These are phyloP conservation scores for Platerodrilus igneus DNA, from an alignment of 2,888 invertebrate genomes.

Conservation along the genomic window DNA sequence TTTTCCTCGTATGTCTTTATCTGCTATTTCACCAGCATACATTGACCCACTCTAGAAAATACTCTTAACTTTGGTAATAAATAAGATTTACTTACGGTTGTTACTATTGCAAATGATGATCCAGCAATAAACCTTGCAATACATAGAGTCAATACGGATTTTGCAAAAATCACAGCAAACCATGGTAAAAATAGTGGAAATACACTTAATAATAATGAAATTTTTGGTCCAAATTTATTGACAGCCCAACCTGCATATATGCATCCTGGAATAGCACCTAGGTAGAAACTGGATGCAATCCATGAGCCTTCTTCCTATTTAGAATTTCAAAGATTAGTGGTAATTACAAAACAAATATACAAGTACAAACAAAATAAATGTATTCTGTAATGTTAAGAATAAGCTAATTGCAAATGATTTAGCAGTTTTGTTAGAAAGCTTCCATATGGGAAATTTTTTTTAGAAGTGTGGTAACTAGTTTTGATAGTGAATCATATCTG, in stretches of 20 bases:
- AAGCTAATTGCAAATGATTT: no score
- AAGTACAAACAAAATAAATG: no score
- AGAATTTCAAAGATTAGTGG: no score
- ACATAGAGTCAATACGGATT: constrained; percentile 51
- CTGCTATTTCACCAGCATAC: constrained; percentile 54
- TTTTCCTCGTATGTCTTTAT: constrained; percentile 51
- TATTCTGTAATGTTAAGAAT: no score
- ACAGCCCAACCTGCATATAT: constrained; percentile 54
- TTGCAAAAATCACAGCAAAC: constrained; percentile 38
- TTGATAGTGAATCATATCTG: no score
- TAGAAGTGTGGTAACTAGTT: no score
- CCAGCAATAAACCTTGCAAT: constrained; percentile 64
- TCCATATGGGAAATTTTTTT: no score
- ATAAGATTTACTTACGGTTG: constrained; percentile 27
- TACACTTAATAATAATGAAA: constrained; percentile 51
- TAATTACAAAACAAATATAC: no score
- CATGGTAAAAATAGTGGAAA: constrained; percentile 54
- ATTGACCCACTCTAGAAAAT: constrained; percentile 52
- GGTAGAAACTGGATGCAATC: constrained; percentile 54
- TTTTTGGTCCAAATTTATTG: constrained; percentile 55
- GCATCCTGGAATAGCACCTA: constrained; percentile 56
- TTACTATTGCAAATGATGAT: constrained; percentile 60
- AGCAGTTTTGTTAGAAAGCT: no score
- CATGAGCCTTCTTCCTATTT: constrained; percentile 53
- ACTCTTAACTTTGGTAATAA: no score